phyloP scores from a whole-genome alignment of 1,140 invertebrate species.

The Idris sp. region DNA sequence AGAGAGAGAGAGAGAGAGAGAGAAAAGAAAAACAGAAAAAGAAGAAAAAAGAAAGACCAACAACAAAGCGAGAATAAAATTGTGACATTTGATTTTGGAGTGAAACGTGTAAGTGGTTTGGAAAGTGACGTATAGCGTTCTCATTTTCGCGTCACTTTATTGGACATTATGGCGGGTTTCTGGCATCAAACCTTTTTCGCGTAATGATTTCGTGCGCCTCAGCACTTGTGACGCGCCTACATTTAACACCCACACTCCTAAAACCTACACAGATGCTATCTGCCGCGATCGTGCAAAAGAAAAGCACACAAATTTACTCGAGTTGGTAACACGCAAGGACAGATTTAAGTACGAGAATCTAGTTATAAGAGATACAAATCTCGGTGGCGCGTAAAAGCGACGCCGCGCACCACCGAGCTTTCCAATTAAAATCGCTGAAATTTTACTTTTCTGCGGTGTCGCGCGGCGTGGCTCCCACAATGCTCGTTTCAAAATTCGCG shows the following conservation, averaged over 20 bases:
- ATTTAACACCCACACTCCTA: constrained; percentile 66
- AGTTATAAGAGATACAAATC: constrained; percentile 61
- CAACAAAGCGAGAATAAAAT: no score
- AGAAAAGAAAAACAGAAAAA: no score
- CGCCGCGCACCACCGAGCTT: constrained; percentile 38
- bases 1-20: no score
- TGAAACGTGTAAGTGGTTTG: constrained; percentile 11
- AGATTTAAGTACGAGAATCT: constrained; percentile 64
- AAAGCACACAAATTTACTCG: constrained; percentile 62
- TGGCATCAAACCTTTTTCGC: constrained; percentile 6
- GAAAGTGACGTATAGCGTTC: constrained; percentile 20
- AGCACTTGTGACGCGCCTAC: constrained; percentile 68
- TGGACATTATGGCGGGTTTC: constrained; percentile 5
- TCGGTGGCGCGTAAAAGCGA: constrained; percentile 40
- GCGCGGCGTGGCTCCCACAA: constrained; percentile 26
- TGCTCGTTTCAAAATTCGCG: constrained; percentile 51
- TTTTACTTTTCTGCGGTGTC: constrained; percentile 28
- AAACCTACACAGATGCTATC: constrained; percentile 65
- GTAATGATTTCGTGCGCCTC: constrained; percentile 28
- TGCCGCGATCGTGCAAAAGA: constrained; percentile 53
- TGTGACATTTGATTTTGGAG: no score
- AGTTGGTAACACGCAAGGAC: constrained; percentile 64
- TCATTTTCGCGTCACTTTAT: constrained; percentile 19
- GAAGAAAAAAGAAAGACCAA: no score
- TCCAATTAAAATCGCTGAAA: constrained; percentile 59